phyloP scores from a whole-genome alignment of 2,797 vertebrate species.

The Sebastolobus altivelis region DNA sequence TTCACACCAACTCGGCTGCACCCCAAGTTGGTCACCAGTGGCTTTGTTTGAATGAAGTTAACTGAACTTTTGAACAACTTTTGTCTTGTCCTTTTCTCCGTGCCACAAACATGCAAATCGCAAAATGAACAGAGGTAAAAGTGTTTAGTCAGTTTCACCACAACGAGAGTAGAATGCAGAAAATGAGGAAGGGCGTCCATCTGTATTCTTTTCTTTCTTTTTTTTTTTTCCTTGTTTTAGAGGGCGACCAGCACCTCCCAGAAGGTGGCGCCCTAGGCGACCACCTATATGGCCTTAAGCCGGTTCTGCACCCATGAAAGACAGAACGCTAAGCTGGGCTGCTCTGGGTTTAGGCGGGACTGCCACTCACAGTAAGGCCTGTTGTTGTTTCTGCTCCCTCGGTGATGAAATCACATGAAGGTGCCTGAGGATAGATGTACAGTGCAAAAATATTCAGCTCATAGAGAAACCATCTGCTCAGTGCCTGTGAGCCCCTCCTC shows the following conservation, averaged over 20 bases:
- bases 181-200: too few relatives aligned
- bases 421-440: slow-evolving; percentile 6
- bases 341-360: background rate
- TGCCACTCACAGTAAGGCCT: background rate
- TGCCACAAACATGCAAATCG: background rate
- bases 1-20: background rate
- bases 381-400: background rate
- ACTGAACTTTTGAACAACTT: background rate
- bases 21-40: background rate
- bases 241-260: too few relatives aligned
- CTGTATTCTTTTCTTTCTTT: too few relatives aligned
- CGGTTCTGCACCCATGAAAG: background rate
- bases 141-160: too few relatives aligned
- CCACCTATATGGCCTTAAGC: too few relatives aligned
- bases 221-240: too few relatives aligned
- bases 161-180: too few relatives aligned
- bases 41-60: background rate
- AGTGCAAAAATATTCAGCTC: slow-evolving; percentile 9
- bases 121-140: too few relatives aligned
- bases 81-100: too few relatives aligned
- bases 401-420: slow-evolving; percentile 14
- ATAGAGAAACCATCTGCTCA: slow-evolving; percentile 50
- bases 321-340: background rate
- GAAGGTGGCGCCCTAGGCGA: too few relatives aligned
- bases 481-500: slow-evolving; percentile 7